Percentiles rank a stretch among this genome's conserved stretches.
phyloP scores from a whole-genome alignment of 92 coral and sea anemone species.

The Anthopleura xanthogrammica region DNA sequence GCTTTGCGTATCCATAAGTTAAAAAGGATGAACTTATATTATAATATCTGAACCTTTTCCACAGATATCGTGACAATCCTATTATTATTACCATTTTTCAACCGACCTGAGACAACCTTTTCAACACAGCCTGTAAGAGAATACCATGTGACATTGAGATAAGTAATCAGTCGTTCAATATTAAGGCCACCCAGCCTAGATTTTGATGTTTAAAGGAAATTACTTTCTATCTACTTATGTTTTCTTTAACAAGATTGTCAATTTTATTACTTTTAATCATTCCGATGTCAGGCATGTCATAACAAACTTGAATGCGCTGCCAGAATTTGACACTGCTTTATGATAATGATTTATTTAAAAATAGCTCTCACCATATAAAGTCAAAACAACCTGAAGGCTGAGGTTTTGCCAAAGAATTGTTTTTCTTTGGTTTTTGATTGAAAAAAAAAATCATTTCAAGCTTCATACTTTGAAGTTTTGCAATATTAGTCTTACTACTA shows the following conservation, averaged over 20 bases:
- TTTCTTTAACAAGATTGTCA: constrained; percentile 9
- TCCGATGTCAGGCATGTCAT: neutral
- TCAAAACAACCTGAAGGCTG: neutral
- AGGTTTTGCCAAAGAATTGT: neutral
- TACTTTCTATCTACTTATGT: constrained; percentile 3
- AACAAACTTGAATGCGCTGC: neutral
- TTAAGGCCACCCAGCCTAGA: constrained; percentile 7
- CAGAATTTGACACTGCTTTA: constrained; percentile 2
- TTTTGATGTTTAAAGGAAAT: constrained; percentile 3
- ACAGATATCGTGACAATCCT: constrained; percentile 8
- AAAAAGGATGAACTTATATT: neutral
- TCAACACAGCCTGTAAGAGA: neutral
- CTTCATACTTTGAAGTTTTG: neutral
- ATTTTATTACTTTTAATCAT: constrained; percentile 12
- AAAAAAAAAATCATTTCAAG: neutral
- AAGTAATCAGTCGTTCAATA: constrained; percentile 5
- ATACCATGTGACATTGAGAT: neutral
- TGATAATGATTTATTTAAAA: constrained; percentile 3
- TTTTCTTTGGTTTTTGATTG: neutral
- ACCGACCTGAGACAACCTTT: constrained; percentile 8
- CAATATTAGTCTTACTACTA: neutral
- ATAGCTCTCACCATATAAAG: neutral
- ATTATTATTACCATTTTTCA: neutral
- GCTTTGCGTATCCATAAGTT: no score
- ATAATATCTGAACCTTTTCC: neutral